phyloP scores from a whole-genome alignment of 2,888 invertebrate species.

The Meteorus colon region DNA sequence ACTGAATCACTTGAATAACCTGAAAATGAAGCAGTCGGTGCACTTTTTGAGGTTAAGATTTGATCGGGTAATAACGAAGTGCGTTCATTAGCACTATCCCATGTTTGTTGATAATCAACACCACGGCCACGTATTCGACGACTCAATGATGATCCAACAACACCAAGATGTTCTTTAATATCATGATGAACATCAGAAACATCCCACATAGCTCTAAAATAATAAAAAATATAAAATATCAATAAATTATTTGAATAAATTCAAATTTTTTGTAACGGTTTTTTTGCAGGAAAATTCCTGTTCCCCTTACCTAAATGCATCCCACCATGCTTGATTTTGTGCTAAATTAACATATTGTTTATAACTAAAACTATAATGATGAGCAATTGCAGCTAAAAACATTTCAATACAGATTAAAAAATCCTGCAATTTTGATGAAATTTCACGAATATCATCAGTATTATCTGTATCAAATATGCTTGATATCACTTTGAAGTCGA shows the following conservation, averaged over 20 bases:
- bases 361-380: conserved; percentile 97
- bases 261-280: conserved; percentile 10
- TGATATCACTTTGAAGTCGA: conserved; percentile 87
- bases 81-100: conserved; percentile 75
- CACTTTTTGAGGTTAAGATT: conserved; percentile 50
- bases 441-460: conserved; percentile 80
- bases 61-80: conserved; percentile 67
- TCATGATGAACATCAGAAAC: conserved; percentile 96
- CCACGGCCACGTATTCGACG: conserved; percentile 85
- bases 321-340: conserved; percentile 72
- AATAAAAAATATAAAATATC: conserved; percentile 45
- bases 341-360: conserved; percentile 82
- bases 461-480: conserved; percentile 83
- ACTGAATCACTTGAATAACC: conserved; percentile 53
- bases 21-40: conserved; percentile 59
- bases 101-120: conserved; percentile 81
- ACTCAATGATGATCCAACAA: conserved; percentile 89
- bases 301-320: conserved; percentile 67
- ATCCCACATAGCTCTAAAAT: conserved; percentile 89
- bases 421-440: conserved; percentile 91
- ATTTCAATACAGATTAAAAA: conserved; percentile 98
- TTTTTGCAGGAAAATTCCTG: no score
- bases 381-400: conserved; percentile 96
- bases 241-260: background rate
- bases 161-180: conserved; percentile 93